A percentile compares a stretch with the other conserved stretches of the same genome.
Conservation (phyloP, 2,888 invertebrate species). For the Geotrupes spiniger region DNA sequence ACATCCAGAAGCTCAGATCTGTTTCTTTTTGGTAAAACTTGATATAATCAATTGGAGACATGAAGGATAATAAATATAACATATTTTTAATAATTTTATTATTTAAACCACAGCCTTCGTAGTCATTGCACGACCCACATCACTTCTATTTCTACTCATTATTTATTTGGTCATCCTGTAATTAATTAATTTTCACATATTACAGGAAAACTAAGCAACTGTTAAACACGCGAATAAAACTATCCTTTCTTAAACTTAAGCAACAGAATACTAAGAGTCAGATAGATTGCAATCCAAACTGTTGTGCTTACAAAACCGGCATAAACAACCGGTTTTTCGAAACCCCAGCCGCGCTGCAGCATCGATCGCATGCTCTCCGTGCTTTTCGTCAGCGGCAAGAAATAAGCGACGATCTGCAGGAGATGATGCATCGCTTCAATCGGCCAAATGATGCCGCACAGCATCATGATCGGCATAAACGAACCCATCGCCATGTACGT, state of each 20-base stretch:
- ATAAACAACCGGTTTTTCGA: conserved; percentile 70
- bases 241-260: conserved; percentile 74
- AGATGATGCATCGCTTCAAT: conserved; percentile 85
- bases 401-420: conserved; percentile 60
- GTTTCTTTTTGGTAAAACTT: no score
- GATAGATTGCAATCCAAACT: conserved; percentile 76
- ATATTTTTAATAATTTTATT: no score
- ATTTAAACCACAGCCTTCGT: no score
- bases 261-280: conserved; percentile 69
- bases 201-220: no score
- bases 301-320: conserved; percentile 76
- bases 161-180: no score
- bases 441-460: conserved; percentile 93
- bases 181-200: no score
- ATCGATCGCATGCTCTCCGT: conserved; percentile 86
- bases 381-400: conserved; percentile 82
- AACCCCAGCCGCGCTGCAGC: conserved; percentile 78
- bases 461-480: conserved; percentile 79
- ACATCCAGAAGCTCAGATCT: no score
- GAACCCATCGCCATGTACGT: conserved; percentile 84
- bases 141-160: no score
- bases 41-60: no score
- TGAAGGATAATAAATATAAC: no score
- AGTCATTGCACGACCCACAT: no score
- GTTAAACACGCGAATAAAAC: neutral